phyloP scores from a whole-genome alignment of 2,797 vertebrate genomes.

The Siniperca scherzeri region DNA sequence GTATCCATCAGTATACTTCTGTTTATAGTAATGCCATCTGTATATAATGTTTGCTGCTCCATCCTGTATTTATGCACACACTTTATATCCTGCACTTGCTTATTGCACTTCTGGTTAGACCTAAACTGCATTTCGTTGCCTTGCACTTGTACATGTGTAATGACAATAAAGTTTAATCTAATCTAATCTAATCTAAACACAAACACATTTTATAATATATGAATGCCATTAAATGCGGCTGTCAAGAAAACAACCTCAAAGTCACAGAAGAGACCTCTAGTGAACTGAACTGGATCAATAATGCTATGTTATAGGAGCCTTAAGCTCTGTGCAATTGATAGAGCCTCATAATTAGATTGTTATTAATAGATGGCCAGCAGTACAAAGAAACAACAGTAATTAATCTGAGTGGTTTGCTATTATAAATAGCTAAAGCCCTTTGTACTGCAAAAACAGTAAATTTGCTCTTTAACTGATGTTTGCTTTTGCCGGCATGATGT shows the following conservation, averaged over 20 bases:
- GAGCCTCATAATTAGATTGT: background rate
- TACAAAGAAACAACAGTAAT: constrained; percentile 7
- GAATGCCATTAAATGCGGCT: background rate
- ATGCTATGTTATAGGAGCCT: background rate
- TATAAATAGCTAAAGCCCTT: constrained; percentile 44
- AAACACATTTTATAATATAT: background rate
- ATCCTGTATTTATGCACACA: no score
- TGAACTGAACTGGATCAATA: background rate
- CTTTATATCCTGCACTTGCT: no score
- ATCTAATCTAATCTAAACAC: background rate
- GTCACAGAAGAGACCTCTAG: background rate
- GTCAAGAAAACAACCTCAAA: background rate
- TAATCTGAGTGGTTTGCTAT: background rate
- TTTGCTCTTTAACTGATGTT: constrained; percentile 53
- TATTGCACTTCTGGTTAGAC: no score
- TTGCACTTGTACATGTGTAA: no score
- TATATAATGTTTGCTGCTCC: no score
- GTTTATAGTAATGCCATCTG: no score
- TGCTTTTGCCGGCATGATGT: constrained; percentile 51
- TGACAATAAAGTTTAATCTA: no score
- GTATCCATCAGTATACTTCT: no score
- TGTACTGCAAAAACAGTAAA: constrained; percentile 24
- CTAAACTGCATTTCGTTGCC: no score
- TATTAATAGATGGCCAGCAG: constrained; percentile 15
- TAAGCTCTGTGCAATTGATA: background rate